phyloP scores from a whole-genome alignment of 2,888 invertebrate species.

The Drosophila mettleri region DNA sequence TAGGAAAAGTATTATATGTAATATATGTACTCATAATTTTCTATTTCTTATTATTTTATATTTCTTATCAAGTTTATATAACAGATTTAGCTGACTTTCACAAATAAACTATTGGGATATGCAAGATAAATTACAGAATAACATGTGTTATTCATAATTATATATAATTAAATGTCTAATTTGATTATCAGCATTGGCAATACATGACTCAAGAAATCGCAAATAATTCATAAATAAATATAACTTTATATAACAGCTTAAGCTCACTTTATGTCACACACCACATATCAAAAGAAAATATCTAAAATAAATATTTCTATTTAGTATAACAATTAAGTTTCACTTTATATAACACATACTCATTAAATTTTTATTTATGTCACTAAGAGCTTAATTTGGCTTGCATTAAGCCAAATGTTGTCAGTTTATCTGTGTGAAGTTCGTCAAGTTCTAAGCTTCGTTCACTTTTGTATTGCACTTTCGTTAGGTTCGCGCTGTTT shows the following conservation, averaged over 20 bases:
- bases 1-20: not conserved
- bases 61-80: not conserved
- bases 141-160: slow-evolving; percentile 1
- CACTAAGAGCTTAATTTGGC: slow-evolving; percentile 15
- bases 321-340: not conserved
- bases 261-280: not conserved
- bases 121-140: slow-evolving; percentile 12
- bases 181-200: too few relatives aligned
- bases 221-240: too few relatives aligned
- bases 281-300: not conserved
- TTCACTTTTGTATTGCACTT: slow-evolving; percentile 25
- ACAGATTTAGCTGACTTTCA: not conserved
- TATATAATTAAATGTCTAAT: too few relatives aligned
- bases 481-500: slow-evolving; percentile 33
- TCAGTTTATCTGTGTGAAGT: not conserved
- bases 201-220: too few relatives aligned
- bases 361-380: slow-evolving; percentile 37
- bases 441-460: slow-evolving; percentile 10
- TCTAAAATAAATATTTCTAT: not conserved
- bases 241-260: not conserved
- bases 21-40: not conserved
- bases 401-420: slow-evolving; percentile 3
- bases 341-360: slow-evolving; percentile 36
- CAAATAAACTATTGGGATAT: not conserved
- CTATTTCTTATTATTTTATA: too few relatives aligned